Evolutionary conservation across 2,113 vertebrate genomes (phyloP).

Genomic region (Hippocampus mohnikei): DNA sequence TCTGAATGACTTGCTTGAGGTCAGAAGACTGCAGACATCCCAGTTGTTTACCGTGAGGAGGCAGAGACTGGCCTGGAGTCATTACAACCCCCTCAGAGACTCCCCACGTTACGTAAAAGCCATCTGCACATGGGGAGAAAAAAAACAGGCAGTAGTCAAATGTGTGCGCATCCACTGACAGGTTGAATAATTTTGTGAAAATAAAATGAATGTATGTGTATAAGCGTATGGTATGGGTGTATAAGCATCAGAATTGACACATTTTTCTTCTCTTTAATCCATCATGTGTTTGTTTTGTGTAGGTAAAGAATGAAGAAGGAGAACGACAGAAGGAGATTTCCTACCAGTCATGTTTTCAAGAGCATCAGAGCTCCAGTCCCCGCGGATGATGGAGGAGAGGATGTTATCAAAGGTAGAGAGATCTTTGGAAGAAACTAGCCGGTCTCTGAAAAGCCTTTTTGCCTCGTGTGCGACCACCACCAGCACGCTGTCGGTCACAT

Average conservation of each 20-base stretch:
- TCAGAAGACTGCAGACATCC: slow-evolving; percentile 80
- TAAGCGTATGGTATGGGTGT: not conserved
- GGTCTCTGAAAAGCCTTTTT: slow-evolving; percentile 86
- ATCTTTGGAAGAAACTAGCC: slow-evolving; percentile 84
- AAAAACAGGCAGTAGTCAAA: not conserved
- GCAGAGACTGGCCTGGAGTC: slow-evolving; percentile 78
- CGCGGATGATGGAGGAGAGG: slow-evolving; percentile 83
- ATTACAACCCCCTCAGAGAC: slow-evolving; percentile 65
- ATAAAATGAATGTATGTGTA: not conserved
- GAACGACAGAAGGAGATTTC: not conserved
- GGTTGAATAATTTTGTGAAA: not conserved
- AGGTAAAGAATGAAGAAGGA: not conserved
- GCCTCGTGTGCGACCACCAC: slow-evolving; percentile 91
- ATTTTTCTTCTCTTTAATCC: not conserved
- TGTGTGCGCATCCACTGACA: not conserved
- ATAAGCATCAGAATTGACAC: not conserved
- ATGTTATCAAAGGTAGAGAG: slow-evolving; percentile 85
- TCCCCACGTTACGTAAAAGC: slow-evolving; percentile 93
- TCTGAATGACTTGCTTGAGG: slow-evolving; percentile 86
- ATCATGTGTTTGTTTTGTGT: not conserved
- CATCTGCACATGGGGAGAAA: slow-evolving; percentile 68
- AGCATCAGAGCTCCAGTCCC: slow-evolving; percentile 87
- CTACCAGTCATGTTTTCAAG: slow-evolving; percentile 87
- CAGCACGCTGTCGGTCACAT: slow-evolving; percentile 81
- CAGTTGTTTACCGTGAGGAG: slow-evolving; percentile 86